A percentile compares a stretch with the other conserved stretches of the same genome.
Evolutionary conservation across 2,888 invertebrate genomes (phyloP).

Genomic region (Andrena camellia): DNA sequence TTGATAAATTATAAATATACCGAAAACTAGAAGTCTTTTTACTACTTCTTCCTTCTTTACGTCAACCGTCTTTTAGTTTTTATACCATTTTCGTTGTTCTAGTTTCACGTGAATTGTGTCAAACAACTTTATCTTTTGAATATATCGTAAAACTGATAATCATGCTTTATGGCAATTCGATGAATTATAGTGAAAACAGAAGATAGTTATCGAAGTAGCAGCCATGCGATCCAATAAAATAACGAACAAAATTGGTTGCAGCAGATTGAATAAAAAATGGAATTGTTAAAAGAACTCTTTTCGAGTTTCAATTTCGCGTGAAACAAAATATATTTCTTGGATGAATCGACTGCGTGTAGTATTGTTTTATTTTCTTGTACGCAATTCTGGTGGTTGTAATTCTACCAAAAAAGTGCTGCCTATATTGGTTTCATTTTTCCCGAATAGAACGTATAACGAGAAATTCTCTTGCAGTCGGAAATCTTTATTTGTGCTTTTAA

Average conservation of each 20-base stretch:
- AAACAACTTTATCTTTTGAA: too few relatives aligned
- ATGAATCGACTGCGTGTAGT: background rate
- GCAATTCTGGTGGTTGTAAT: background rate
- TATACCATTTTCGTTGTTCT: too few relatives aligned
- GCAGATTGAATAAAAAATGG: background rate
- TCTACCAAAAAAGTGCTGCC: background rate
- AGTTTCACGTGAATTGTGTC: too few relatives aligned
- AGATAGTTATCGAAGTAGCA: background rate
- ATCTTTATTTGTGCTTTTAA: background rate
- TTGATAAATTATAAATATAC: background rate
- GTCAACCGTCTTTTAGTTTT: too few relatives aligned
- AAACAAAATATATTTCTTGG: background rate
- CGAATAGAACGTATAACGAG: background rate
- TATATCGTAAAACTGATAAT: too few relatives aligned
- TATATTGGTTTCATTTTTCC: background rate
- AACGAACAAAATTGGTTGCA: background rate
- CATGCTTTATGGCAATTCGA: background rate
- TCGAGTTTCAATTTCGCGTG: background rate
- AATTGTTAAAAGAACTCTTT: background rate
- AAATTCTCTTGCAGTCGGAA: background rate
- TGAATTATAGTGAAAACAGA: background rate
- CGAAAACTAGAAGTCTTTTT: too few relatives aligned
- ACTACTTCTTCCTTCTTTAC: too few relatives aligned
- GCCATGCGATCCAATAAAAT: background rate
- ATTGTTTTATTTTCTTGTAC: background rate